phyloP scores from a whole-genome alignment of 2,888 invertebrate species.

The Willowsia nigromaculata region DNA sequence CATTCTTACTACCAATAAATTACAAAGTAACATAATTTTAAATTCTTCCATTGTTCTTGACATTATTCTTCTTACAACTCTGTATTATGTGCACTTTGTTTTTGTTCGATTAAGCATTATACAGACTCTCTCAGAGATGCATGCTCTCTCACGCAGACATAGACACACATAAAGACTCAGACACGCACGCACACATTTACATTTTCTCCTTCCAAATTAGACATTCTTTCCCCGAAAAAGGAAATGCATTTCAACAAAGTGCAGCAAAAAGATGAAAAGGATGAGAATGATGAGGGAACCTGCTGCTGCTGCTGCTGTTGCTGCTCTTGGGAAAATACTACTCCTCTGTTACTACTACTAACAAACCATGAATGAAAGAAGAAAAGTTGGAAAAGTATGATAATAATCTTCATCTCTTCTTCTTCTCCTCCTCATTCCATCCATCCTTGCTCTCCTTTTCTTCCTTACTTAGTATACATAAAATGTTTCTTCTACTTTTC shows the following conservation, averaged over 20 bases:
- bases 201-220: background rate
- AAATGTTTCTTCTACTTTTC: constrained; percentile 26
- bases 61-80: no score
- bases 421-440: background rate
- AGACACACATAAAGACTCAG: background rate
- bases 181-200: no score
- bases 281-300: constrained; percentile 22
- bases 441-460: background rate
- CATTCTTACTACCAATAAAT: no score
- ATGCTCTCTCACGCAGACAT: background rate
- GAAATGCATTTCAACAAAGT: constrained; percentile 11
- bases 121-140: no score
- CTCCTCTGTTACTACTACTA: background rate
- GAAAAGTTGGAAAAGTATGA: constrained; percentile 66
- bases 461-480: constrained; percentile 16
- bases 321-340: constrained; percentile 3
- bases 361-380: background rate
- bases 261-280: background rate
- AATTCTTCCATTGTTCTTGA: no score
- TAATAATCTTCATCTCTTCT: constrained; percentile 58
- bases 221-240: background rate
- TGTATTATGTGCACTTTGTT: no score
- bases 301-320: background rate
- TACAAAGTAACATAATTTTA: no score
- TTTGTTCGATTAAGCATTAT: no score